These are phyloP conservation scores for Aurelia sp. DNA, from an alignment of 30 jellyfish, hydroid and myxozoan species.

Conservation along the genomic window DNA sequence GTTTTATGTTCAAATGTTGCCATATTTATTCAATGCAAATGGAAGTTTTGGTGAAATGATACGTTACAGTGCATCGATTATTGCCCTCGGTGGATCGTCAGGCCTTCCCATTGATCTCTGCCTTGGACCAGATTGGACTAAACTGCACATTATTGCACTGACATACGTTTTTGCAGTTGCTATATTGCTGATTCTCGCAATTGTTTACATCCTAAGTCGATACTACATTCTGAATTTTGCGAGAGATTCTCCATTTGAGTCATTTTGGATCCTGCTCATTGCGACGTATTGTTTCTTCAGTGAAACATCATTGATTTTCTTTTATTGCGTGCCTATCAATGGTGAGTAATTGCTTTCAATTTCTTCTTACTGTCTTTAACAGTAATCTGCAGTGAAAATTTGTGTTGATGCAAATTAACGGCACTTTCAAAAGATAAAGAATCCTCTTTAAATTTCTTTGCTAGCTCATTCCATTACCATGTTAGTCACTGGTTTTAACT, in stretches of 20 bases:
- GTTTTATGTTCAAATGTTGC: slow-evolving; percentile 68
- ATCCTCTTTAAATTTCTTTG: no score
- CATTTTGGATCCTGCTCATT: slow-evolving; percentile 79
- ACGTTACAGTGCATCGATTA: slow-evolving; percentile 36
- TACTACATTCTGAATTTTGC: slow-evolving; percentile 55
- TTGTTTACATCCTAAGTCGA: slow-evolving; percentile 55
- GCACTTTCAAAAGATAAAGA: no score
- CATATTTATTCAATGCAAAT: slow-evolving; percentile 31
- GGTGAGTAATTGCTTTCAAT: slow-evolving; percentile 28
- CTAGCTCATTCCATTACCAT: no score
- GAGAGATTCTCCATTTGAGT: slow-evolving; percentile 77
- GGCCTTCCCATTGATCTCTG: slow-evolving; percentile 73
- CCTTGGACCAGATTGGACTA: slow-evolving; percentile 36
- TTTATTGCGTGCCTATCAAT: slow-evolving; percentile 62
- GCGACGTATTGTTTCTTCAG: slow-evolving; percentile 65
- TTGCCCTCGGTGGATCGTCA: slow-evolving; percentile 75
- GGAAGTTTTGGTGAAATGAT: slow-evolving; percentile 13
- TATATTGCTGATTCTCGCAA: slow-evolving; percentile 40
- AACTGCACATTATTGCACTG: slow-evolving; percentile 48
- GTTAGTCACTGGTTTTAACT: no score
- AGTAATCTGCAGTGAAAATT: no score
- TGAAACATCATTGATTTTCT: slow-evolving; percentile 68
- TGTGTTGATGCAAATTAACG: no score
- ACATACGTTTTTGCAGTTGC: slow-evolving; percentile 63
- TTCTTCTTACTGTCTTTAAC: no score